These are phyloP conservation scores for Capitella teleta DNA, from an alignment of 1,140 invertebrate species.

Conservation along the genomic window DNA sequence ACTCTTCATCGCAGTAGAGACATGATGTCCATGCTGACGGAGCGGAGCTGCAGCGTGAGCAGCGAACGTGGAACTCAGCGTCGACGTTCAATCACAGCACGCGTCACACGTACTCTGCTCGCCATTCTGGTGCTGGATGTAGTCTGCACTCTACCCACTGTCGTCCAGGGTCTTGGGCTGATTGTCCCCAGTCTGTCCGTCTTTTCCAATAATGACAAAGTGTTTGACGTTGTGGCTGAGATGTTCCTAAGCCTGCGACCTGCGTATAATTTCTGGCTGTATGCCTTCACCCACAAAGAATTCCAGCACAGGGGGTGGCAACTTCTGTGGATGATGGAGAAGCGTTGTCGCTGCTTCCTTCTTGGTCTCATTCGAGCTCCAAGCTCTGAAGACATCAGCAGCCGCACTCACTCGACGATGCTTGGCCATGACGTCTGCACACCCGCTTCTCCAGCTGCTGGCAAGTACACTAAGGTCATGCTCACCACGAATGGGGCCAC, in stretches of 20 bases:
- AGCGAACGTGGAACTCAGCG: not conserved
- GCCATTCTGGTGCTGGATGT: not conserved
- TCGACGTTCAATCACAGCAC: not conserved
- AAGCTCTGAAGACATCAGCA: too few relatives aligned
- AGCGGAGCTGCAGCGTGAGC: not conserved
- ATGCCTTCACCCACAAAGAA: not conserved
- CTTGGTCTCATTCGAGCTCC: too few relatives aligned
- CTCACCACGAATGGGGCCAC: too few relatives aligned
- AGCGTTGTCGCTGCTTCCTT: too few relatives aligned
- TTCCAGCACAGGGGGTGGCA: too few relatives aligned
- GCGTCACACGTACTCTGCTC: not conserved
- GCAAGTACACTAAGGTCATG: too few relatives aligned
- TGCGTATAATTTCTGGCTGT: not conserved
- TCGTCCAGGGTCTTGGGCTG: not conserved
- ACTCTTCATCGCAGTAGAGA: not conserved
- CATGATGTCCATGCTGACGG: not conserved
- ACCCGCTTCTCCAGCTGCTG: too few relatives aligned
- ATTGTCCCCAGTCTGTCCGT: not conserved
- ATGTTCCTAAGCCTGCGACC: not conserved
- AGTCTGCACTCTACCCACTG: not conserved
- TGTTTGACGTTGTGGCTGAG: not conserved
- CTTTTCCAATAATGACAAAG: not conserved
- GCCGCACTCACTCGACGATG: too few relatives aligned
- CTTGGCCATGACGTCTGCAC: too few relatives aligned
- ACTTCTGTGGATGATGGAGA: too few relatives aligned